phyloP scores from a whole-genome alignment of 2,113 vertebrate species.

The Telmatochromis brichardi region DNA sequence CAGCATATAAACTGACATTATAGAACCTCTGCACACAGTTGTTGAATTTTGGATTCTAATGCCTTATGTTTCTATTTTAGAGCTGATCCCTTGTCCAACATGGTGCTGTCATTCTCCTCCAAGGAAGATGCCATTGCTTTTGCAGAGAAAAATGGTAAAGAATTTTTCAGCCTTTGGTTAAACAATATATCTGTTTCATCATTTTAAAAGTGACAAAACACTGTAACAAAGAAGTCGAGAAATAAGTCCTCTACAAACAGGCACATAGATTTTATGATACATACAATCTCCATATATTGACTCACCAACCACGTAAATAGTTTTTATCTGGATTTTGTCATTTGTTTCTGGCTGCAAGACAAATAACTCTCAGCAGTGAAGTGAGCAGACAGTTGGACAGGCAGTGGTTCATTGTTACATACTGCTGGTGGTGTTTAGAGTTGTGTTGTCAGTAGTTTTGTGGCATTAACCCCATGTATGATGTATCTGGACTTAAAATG shows the following conservation, averaged over 20 bases:
- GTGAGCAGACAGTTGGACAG: background rate
- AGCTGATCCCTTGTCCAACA: conserved; percentile 92
- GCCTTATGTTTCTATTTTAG: conserved; percentile 53
- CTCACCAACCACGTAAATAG: background rate
- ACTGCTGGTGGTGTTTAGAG: background rate
- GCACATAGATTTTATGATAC: background rate
- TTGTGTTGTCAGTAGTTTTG: background rate
- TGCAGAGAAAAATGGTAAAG: conserved; percentile 93
- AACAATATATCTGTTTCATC: background rate
- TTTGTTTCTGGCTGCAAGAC: background rate
- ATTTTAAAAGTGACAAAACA: background rate
- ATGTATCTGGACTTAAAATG: background rate
- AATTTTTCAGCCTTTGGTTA: background rate
- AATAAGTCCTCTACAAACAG: background rate
- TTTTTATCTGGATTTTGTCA: background rate
- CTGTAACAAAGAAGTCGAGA: background rate
- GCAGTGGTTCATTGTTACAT: background rate
- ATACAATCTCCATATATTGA: background rate
- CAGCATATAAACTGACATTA: background rate
- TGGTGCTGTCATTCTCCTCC: conserved; percentile 81
- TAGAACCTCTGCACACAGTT: background rate
- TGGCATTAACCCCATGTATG: background rate
- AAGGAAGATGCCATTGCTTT: conserved; percentile 94
- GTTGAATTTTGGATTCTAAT: background rate
- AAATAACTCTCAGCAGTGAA: background rate